Percentiles rank a stretch among this genome's conserved stretches.
phyloP scores from a whole-genome alignment of 2,797 vertebrate species.

The Valencia hispanica region DNA sequence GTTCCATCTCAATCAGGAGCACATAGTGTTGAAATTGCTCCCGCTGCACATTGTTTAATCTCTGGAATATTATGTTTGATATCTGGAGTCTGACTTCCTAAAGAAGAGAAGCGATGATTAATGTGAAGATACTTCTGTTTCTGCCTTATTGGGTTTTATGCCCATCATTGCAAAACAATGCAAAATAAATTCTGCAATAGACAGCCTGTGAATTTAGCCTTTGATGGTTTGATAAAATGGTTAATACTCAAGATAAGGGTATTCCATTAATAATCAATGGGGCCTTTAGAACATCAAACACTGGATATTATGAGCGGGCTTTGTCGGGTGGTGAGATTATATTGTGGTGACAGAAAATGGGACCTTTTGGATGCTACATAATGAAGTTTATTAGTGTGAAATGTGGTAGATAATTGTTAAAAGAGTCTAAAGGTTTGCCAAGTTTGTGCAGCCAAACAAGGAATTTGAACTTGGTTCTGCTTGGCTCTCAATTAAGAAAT shows the following conservation, averaged over 20 bases:
- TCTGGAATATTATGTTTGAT: slow-evolving; percentile 1
- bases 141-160: neutral
- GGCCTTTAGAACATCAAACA: slow-evolving; percentile 7
- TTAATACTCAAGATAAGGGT: neutral
- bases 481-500: too few relatives aligned
- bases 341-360: neutral
- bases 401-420: too few relatives aligned
- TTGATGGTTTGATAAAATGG: slow-evolving; percentile 22
- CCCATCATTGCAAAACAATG: slow-evolving; percentile 7
- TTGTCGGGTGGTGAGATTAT: slow-evolving; percentile 8
- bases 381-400: neutral
- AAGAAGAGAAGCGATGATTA: neutral
- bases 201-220: neutral
- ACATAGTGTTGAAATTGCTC: neutral
- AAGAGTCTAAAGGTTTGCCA: too few relatives aligned
- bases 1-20: neutral
- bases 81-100: neutral
- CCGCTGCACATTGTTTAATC: neutral
- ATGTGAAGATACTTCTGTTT: neutral
- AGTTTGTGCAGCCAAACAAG: neutral
- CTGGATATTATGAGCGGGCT: neutral
- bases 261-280: slow-evolving; percentile 12
- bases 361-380: neutral
- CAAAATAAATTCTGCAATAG: slow-evolving; percentile 12
- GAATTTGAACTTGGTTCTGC: too few relatives aligned